Evolutionary conservation across 2,113 vertebrate species (phyloP).

Genomic region (Amblyopsis rosae): DNA sequence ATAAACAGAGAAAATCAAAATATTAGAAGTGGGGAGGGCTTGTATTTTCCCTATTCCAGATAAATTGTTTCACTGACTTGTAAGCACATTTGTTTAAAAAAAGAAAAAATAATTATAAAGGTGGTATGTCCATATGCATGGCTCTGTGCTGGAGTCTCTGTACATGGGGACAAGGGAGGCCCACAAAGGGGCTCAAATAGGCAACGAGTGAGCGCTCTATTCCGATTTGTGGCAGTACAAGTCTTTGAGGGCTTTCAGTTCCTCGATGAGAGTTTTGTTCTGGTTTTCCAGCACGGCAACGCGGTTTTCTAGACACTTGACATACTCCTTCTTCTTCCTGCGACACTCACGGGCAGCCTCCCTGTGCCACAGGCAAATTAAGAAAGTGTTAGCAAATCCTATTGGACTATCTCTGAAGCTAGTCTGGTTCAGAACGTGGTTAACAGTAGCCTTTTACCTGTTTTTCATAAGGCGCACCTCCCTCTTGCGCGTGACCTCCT

Average conservation of each 20-base stretch:
- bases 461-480: slow-evolving; percentile 99
- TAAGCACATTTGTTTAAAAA: slow-evolving; percentile 76
- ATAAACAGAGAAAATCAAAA: slow-evolving; percentile 19
- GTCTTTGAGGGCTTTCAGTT: slow-evolving; percentile 99
- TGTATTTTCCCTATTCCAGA: slow-evolving; percentile 20
- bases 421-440: too few species aligned
- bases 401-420: too few species aligned
- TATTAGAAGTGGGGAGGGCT: not conserved
- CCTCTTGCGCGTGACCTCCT: slow-evolving; percentile 94
- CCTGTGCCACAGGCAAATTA: slow-evolving; percentile 68
- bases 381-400: not conserved
- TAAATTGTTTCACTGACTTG: slow-evolving; percentile 43
- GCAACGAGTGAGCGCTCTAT: slow-evolving; percentile 77
- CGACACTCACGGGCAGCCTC: slow-evolving; percentile 97
- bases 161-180: slow-evolving; percentile 72
- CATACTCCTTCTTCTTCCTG: slow-evolving; percentile 98
- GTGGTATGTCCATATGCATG: slow-evolving; percentile 70
- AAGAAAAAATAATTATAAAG: slow-evolving; percentile 89
- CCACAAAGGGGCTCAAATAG: slow-evolving; percentile 40
- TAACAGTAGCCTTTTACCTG: slow-evolving; percentile 76
- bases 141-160: slow-evolving; percentile 84
- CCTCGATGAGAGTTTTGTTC: slow-evolving; percentile 99
- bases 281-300: slow-evolving; percentile 99
- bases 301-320: slow-evolving; percentile 99
- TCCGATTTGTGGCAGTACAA: slow-evolving; percentile 99